These are phyloP conservation scores for Melinaea menophilus DNA, from an alignment of 2,888 invertebrate genomes.

Conservation along the genomic window DNA sequence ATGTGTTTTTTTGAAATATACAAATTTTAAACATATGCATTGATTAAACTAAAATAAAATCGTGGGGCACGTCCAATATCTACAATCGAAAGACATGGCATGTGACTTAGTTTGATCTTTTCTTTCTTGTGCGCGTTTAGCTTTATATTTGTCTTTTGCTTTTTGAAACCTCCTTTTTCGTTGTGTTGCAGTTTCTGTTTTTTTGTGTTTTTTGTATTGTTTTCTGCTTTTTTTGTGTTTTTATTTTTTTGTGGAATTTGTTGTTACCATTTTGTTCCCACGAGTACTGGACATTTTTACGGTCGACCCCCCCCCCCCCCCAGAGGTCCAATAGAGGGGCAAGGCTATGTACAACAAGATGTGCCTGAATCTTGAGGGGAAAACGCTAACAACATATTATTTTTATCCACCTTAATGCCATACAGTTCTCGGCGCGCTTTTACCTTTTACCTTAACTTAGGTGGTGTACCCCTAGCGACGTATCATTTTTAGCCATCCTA, in stretches of 20 bases:
- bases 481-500: conserved; percentile 4
- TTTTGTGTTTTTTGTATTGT: conserved; percentile 5
- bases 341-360: conserved; percentile 24
- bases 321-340: conserved; percentile 24
- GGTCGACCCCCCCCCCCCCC: conserved; percentile 18
- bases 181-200: background rate
- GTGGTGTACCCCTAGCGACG: conserved; percentile 20
- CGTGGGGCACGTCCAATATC: no score
- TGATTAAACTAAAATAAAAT: no score
- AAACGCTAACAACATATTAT: conserved; percentile 20
- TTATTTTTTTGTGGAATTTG: no score
- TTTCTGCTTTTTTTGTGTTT: no score
- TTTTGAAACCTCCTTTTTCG: background rate
- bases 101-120: no score
- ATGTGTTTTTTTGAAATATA: no score
- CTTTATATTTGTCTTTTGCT: no score
- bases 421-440: conserved; percentile 22
- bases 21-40: no score
- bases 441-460: conserved; percentile 19
- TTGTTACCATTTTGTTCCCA: no score
- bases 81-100: no score
- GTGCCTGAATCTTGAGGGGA: conserved; percentile 18
- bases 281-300: no score
- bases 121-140: no score
- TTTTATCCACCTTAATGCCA: conserved; percentile 24